Conservation (phyloP, 2,888 invertebrate genomes). For the Lepas anatifera region DNA sequence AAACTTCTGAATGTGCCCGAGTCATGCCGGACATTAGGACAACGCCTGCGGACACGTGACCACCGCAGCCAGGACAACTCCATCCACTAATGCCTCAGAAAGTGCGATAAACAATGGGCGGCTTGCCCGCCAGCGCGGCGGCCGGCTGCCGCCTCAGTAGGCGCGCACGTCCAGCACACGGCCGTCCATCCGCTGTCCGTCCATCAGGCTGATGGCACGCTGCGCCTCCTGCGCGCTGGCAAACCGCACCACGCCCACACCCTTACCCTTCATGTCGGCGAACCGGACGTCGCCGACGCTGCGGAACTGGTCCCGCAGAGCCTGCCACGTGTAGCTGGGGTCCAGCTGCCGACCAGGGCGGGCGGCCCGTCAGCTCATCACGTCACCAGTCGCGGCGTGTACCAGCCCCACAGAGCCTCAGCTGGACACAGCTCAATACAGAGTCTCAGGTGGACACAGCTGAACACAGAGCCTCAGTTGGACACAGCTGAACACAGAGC, state of each 20-base stretch:
- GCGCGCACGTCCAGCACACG: slow-evolving; percentile 76
- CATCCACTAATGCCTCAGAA: too few species aligned
- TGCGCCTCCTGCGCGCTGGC: slow-evolving; percentile 79
- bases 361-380: slow-evolving; percentile 18
- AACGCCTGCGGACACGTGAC: too few species aligned
- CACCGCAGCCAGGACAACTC: too few species aligned
- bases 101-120: too few species aligned
- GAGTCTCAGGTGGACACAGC: too few species aligned
- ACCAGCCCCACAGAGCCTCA: too few species aligned
- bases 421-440: too few species aligned
- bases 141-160: slow-evolving; percentile 43
- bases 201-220: slow-evolving; percentile 82
- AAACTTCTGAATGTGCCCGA: too few species aligned
- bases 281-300: slow-evolving; percentile 89
- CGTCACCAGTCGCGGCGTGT: too few species aligned
- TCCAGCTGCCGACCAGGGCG: slow-evolving; percentile 56
- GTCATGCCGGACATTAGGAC: too few species aligned
- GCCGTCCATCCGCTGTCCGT: slow-evolving; percentile 79
- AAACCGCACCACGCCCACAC: slow-evolving; percentile 79
- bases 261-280: slow-evolving; percentile 82
- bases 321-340: slow-evolving; percentile 81
- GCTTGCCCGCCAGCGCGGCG: not conserved
- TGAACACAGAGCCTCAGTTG: too few species aligned
- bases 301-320: slow-evolving; percentile 80
- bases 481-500: too few species aligned